A percentile compares a stretch with the other conserved stretches of the same genome.
Conservation (phyloP, 2,797 vertebrate species). For the Potorous gilbertii region DNA sequence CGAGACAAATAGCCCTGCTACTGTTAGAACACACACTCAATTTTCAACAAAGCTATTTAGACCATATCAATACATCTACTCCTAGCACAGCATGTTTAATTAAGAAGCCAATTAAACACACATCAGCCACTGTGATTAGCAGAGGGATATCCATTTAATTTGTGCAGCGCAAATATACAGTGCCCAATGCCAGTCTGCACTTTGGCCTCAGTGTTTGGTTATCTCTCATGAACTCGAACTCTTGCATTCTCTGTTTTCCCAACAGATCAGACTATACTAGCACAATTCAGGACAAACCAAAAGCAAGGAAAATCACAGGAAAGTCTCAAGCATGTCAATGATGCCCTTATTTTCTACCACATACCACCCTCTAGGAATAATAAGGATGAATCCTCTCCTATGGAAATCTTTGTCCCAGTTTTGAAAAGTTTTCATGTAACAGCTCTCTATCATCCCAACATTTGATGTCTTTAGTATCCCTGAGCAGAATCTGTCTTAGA, state of each 20-base stretch:
- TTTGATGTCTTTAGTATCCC: background rate
- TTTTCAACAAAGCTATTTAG: constrained; percentile 12
- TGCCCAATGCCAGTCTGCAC: background rate
- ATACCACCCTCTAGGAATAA: background rate
- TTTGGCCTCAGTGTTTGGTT: background rate
- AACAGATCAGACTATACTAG: background rate
- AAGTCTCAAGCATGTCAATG: background rate
- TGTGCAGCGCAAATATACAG: background rate
- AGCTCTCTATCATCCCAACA: background rate
- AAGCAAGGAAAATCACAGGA: background rate
- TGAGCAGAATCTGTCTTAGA: background rate
- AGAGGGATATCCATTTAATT: background rate
- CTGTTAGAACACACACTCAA: constrained; percentile 2
- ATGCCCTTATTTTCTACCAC: background rate
- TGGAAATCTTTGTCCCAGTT: background rate
- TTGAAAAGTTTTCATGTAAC: background rate
- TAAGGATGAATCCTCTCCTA: background rate
- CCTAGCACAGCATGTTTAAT: constrained; percentile 1
- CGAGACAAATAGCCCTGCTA: background rate
- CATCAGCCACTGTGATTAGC: constrained; percentile 1
- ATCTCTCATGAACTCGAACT: constrained; percentile 1
- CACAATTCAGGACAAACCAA: background rate
- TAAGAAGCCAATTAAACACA: constrained; percentile 18
- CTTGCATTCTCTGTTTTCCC: background rate
- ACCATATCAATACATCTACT: constrained; percentile 13